Percentiles rank a stretch among this genome's conserved stretches.
These are phyloP conservation scores for Rhabdomys pumilio DNA, from an alignment of 2,797 vertebrate genomes.

Conservation along the genomic window DNA sequence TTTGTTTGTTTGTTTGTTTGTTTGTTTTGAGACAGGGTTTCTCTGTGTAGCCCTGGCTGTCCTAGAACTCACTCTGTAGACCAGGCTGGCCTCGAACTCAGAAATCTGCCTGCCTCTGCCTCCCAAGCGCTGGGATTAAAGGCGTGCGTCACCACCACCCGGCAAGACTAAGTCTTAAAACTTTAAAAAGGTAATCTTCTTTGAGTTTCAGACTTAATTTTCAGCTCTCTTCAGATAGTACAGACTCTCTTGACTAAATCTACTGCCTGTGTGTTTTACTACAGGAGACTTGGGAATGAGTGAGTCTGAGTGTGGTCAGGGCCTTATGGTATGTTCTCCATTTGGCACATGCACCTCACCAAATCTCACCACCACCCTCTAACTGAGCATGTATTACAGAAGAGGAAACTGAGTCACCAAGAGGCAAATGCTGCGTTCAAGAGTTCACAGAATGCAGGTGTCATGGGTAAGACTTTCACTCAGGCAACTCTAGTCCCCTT, in stretches of 20 bases:
- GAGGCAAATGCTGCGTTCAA: accelerated
- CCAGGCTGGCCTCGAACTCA: too few species aligned
- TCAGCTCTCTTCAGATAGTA: background rate
- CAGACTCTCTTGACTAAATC: background rate
- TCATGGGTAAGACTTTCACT: background rate
- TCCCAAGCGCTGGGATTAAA: too few species aligned
- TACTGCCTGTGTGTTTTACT: background rate
- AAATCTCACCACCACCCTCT: background rate
- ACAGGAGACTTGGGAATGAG: background rate
- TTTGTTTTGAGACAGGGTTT: too few species aligned
- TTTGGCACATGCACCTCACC: background rate
- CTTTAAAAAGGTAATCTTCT: background rate
- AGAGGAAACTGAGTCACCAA: background rate
- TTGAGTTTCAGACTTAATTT: background rate
- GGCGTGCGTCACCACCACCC: too few species aligned
- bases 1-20: too few species aligned
- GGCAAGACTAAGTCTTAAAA: background rate
- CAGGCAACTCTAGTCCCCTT: background rate
- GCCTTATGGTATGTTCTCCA: accelerated
- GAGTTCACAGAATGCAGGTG: background rate
- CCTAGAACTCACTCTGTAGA: too few species aligned
- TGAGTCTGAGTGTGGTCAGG: background rate
- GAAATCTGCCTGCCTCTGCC: too few species aligned
- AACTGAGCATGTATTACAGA: background rate
- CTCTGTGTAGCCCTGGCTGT: too few species aligned